Evolutionary conservation across 2,888 invertebrate species (phyloP), one percentile per base, ranked within the genome.

Genomic region (Ichneumoninae sp.): DNA sequence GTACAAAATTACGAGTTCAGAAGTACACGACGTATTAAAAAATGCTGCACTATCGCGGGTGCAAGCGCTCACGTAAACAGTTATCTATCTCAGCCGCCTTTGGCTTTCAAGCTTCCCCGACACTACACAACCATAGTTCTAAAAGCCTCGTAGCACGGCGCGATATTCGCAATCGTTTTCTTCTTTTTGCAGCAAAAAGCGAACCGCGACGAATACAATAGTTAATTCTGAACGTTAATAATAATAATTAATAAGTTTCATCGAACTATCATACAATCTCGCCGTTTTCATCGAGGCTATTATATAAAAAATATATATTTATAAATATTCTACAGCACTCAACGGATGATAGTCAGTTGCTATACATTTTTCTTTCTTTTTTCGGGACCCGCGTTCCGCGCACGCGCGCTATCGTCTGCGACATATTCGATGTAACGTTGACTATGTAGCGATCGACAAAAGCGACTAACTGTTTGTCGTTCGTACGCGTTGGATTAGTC

Each of bases 241-340:
- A 60, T 44, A 63, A 54, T 54, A 68, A 77, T 81, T 70, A n/a
- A 79, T 83, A 66, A 26, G 66, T 30, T 73, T 68, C 47, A 77
- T 77, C 73, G 73, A 77, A 77, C 73, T 77, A 74, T 84, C 75
- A 36, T 78, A 83, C 73, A 74, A 33, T 69, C 47, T 40, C 36
- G 44, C 19, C 52, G 44, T 69, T 44, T 66, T 66, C 19, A 57
- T 26, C 22, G 75, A 47, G 63, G 68, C 73, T 71, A 57, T 36
- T 84, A 77, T 81, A 84, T 81, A 84, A 84, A 81, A 84, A 81
- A 84, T 83, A 83, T 81, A 60, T 79, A 81, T 84, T 78, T 81
- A 84, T 84, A 81, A 81, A 84, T 84, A 81, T 84, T 66, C 75
- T 82, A 79, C 70, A 79, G 70, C 50, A 71, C 57, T 68, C 78